Base-by-base conservation (phyloP, 2,888 invertebrate genomes). In the Nymphalis polychloros region DNA sequence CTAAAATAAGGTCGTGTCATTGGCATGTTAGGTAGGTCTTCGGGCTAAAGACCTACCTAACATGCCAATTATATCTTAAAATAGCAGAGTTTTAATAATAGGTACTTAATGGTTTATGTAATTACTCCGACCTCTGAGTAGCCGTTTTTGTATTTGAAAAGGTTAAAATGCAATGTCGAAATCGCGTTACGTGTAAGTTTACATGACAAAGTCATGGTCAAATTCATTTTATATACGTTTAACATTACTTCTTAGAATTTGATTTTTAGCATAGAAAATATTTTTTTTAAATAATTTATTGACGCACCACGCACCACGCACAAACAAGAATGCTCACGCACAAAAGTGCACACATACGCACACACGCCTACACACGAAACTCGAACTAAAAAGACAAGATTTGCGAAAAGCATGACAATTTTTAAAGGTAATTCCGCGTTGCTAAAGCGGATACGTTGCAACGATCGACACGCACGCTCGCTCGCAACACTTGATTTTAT, bases 371-470 rank as follows among this genome's bases (percentile, higher is more conserved):
- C 27, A 31, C 27, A 31, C 27, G 27, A 31, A 31, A 31, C 27
- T 31, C 23, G 27, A 23, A 23, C 23, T 23, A 16, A 53, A 41
- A 27, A 17, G 53, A 55, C 53, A 31, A 55, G 31, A 17, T 31
- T 55, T 55, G 31, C 27, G 53, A 31, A 31, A 55, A n/a, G 27
- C n/a, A 31, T n/a, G 53, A 55, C 53, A 31, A 31, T 55, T 53
- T 55, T 31, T 55, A 55, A 31, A 55, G 17, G 31, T 5, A 52
- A 23, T 50, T 19, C 52, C 16, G 20, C 6, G 31, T 55, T 55
- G 27, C 53, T 31, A 55, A 55, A 55, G 17, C 53, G 53, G 27
- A 55, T 55, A 55, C 53, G 17, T 31, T 55, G 53, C 31, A 55
- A 55, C 50, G 31, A 7, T 41, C 41, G 27, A 17, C 52, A 52